These are phyloP conservation scores for Paracanthobrama guichenoti DNA, from an alignment of 2,113 vertebrate genomes.

Conservation along the genomic window DNA sequence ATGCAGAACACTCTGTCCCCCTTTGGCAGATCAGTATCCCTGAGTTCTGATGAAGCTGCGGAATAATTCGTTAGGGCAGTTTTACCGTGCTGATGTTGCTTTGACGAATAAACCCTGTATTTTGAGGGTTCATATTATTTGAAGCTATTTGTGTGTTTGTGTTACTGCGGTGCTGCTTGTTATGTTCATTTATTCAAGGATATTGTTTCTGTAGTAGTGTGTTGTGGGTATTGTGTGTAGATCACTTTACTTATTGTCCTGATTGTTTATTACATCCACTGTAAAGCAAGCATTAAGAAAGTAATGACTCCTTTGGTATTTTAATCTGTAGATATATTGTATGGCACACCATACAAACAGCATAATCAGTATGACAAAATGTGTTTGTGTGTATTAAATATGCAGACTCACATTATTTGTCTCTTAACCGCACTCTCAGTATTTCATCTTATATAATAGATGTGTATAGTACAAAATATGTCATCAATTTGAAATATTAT, in stretches of 20 bases:
- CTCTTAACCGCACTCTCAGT: background rate
- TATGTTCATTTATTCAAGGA: constrained; percentile 37
- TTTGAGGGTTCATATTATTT: constrained; percentile 16
- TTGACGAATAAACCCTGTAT: constrained; percentile 14
- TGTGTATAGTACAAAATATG: background rate
- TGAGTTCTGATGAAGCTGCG: constrained; percentile 2
- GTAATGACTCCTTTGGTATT: background rate
- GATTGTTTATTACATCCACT: constrained; percentile 26
- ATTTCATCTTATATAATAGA: background rate
- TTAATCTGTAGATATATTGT: background rate
- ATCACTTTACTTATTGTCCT: background rate
- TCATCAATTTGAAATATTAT: background rate
- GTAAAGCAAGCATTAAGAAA: background rate
- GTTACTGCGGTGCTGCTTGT: constrained; percentile 5
- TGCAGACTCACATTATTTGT: background rate
- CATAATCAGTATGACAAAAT: background rate
- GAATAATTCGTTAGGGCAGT: background rate
- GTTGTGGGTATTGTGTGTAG: background rate
- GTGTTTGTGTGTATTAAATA: background rate
- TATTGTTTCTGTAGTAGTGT: background rate
- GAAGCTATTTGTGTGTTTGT: constrained; percentile 25
- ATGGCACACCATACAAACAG: background rate
- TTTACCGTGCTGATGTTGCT: constrained; percentile 29
- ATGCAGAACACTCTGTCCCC: constrained; percentile 34
- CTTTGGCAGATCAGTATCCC: constrained; percentile 13